Base-by-base conservation (phyloP, 2,888 invertebrate species). In the Brachyptera putata region DNA sequence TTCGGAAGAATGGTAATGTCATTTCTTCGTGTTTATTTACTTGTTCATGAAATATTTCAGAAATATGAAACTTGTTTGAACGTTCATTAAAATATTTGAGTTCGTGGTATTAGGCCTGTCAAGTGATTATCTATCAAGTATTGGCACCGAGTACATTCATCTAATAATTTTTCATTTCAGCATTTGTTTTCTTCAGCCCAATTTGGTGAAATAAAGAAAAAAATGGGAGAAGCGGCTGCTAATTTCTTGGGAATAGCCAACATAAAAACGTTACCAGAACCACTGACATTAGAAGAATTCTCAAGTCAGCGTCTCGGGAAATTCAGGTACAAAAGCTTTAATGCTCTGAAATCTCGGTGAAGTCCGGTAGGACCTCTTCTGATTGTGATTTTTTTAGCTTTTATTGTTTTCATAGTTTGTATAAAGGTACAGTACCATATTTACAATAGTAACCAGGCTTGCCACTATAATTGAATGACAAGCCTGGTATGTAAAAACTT, bases 181-280 rank as follows among this genome's bases (percentile, higher is more conserved):
- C 96, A 97, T 74, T 77, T 96, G 66, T 97, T 98, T 76, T 89
- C 91, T 58, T 84, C 91, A 1, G 81, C 85, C 65, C 87, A 94
- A 69, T 85, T 87, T 71, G 91, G 92, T 70, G 89, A 91, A 66
- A 87, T 99, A 60, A 87, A 95, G 65, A 86, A 86, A 70, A 91
- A 89, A 74, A 86, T 96, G 70, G 80, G 89, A 61, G 94, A 95
- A 70, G 84, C 86, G 71, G 91, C 95, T 0, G 81, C 83, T 58
- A 81, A 85, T 66, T 89, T 87, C 72, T 79, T 98, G 64, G 93
- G 89, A 60, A 84, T 91, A 18, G 53, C 53, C 63, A 85, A 81
- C 66, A 88, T 98, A 59, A 91, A 91, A 76, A 86, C 92, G 64
- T 79, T 91, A 60, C 86, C 87, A 64, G 87, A 91, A 56, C 85